Conservation (phyloP, 2,113 vertebrate genomes). For the Pluvianellus socialis region DNA sequence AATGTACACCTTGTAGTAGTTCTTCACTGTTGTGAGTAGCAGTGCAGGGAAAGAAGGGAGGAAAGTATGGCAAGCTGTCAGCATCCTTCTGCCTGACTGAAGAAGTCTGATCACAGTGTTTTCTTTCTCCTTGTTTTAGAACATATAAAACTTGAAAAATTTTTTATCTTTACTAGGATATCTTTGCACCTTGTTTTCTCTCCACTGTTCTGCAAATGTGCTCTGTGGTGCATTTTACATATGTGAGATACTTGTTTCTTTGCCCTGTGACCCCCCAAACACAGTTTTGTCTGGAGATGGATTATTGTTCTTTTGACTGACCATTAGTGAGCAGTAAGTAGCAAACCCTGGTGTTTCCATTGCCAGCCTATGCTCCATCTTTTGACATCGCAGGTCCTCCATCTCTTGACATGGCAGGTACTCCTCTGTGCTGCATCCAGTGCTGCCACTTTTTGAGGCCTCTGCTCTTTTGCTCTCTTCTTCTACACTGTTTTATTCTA, state of each 20-base stretch:
- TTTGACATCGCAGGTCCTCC: not conserved
- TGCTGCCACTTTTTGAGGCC: not conserved
- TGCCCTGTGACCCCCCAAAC: not conserved
- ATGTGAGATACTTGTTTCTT: not conserved
- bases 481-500: fast-evolving
- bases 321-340: not conserved
- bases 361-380: not conserved
- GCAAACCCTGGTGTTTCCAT: not conserved
- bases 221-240: not conserved
- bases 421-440: not conserved
- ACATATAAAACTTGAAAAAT: not conserved
- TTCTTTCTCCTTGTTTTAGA: not conserved
- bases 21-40: not conserved
- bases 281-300: not conserved
- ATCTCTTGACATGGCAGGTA: not conserved
- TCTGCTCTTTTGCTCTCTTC: not conserved
- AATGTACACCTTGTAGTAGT: not conserved
- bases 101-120: not conserved
- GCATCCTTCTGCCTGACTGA: not conserved
- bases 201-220: not conserved
- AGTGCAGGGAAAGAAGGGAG: not conserved
- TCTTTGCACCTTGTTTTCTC: not conserved
- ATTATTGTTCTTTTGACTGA: not conserved
- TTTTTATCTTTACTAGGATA: not conserved
- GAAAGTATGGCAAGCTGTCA: not conserved